Evolutionary conservation across 2,888 invertebrate genomes (phyloP), one percentile per base, ranked within the genome.

Genomic region (Eustalomyia histrio): DNA sequence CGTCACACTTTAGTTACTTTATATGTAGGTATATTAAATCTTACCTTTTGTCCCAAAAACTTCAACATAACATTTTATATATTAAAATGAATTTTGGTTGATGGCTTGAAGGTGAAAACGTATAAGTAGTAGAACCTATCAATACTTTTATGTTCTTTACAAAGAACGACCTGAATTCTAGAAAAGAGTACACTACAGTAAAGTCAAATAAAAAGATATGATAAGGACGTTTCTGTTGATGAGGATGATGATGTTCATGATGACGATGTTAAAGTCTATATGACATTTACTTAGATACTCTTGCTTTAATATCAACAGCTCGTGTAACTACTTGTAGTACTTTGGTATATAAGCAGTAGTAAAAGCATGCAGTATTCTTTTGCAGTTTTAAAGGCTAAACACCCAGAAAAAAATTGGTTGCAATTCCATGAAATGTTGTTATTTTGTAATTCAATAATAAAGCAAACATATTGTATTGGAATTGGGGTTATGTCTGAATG

Each of bases 101-200:
- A 39, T 47, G n/a, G 43, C 6, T n/a, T 0, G 14, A 39, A 39
- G 1, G 1, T 12, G 39, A 39, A 39, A 12, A 39, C 35, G 35
- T n/a, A n/a, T n/a, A 35, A 35, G 35, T 33, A 21, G 39, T 29
- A 29, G 16, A 55, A 14, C 18, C 17, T 35, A 60, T 67, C 74
- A 74, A 74, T 67, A 65, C 60, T 74, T 74, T 18, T 61, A 16
- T 18, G 16, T 18, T 75, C 58, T 58, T 74, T 75, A 65, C 67
- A 67, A 50, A 50, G 9, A 61, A 35, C 80, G 63, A 80, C 75
- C 75, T 80, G 67, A 80, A 80, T 75, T 72, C 47, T 67, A 33
- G 71, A 35, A 64, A 17, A 55, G 3, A 64, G 35, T 6, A 58
- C 67, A 29, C 29, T 65, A 57, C 65, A 69, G 64, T 74, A 33